phyloP scores from a whole-genome alignment of 2,888 invertebrate species.

The Linnaemya tessellans region DNA sequence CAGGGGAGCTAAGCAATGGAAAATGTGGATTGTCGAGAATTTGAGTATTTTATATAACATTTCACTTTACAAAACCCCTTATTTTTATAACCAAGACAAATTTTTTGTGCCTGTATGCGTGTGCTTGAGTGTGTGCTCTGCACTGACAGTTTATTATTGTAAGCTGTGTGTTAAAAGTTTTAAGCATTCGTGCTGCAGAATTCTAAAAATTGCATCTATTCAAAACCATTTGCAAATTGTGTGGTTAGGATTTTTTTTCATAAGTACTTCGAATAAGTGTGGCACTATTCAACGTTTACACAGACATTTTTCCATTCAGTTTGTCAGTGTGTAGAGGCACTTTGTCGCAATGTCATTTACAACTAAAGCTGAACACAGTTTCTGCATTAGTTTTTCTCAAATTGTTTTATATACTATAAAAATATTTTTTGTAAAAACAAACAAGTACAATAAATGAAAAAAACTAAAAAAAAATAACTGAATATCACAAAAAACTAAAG shows the following conservation, averaged over 20 bases:
- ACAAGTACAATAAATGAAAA: conserved; percentile 36
- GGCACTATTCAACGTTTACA: conserved; percentile 34
- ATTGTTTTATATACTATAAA: conserved; percentile 41
- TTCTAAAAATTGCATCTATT: conserved; percentile 68
- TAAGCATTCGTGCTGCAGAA: conserved; percentile 46
- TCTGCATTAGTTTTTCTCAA: conserved; percentile 62
- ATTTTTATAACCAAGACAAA: conserved; percentile 25
- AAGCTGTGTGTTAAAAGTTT: conserved; percentile 50
- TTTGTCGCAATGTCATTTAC: conserved; percentile 61
- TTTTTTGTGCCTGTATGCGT: neutral
- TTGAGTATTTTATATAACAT: neutral
- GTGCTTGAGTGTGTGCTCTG: conserved; percentile 5
- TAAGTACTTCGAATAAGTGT: conserved; percentile 53
- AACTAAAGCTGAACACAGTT: conserved; percentile 66
- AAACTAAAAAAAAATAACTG: neutral
- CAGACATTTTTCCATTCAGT: conserved; percentile 1
- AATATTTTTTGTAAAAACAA: conserved; percentile 14
- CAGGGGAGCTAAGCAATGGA: neutral
- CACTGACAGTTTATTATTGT: conserved; percentile 66
- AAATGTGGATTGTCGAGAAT: neutral
- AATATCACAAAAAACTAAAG: conserved; percentile 7
- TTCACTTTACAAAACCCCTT: conserved; percentile 2
- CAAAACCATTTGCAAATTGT: conserved; percentile 72
- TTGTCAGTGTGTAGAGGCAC: conserved; percentile 37
- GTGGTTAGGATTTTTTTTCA: conserved; percentile 58